Conservation (phyloP, 2,797 vertebrate genomes). For the Choloepus didactylus region DNA sequence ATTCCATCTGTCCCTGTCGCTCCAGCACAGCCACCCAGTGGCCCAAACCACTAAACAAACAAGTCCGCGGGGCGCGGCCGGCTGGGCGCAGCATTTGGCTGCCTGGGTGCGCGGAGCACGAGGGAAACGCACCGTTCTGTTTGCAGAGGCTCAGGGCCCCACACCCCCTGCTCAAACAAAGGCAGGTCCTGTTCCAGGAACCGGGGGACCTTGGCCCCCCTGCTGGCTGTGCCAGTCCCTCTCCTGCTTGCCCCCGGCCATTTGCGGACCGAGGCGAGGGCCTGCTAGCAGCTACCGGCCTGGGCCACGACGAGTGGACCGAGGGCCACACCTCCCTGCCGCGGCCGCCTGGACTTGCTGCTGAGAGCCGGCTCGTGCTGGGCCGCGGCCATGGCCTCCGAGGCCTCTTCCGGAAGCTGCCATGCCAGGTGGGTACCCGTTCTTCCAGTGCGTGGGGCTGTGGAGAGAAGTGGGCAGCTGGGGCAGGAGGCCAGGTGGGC, state of each 20-base stretch:
- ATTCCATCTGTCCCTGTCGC: no score
- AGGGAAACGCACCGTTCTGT: neutral
- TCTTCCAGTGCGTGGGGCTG: neutral
- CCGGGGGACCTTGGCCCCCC: neutral
- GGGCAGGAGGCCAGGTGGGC: neutral
- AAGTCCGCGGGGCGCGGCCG: neutral
- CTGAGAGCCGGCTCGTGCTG: neutral
- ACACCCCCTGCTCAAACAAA: slow-evolving; percentile 74
- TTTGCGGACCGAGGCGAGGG: neutral
- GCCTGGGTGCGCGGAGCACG: neutral
- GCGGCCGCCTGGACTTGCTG: neutral
- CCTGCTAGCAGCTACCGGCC: neutral
- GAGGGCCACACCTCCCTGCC: neutral
- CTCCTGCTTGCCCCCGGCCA: neutral
- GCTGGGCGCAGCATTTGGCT: neutral
- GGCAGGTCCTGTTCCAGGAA: slow-evolving; percentile 5
- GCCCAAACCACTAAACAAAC: neutral
- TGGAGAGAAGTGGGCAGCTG: fast-evolving
- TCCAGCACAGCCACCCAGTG: neutral
- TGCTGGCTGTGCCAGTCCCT: neutral
- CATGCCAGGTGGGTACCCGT: neutral
- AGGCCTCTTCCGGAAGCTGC: neutral
- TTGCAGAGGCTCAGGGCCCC: neutral
- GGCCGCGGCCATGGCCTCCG: neutral
- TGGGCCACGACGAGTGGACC: neutral